Conservation (phyloP, 2,797 vertebrate species). For the Xenops minutus region DNA sequence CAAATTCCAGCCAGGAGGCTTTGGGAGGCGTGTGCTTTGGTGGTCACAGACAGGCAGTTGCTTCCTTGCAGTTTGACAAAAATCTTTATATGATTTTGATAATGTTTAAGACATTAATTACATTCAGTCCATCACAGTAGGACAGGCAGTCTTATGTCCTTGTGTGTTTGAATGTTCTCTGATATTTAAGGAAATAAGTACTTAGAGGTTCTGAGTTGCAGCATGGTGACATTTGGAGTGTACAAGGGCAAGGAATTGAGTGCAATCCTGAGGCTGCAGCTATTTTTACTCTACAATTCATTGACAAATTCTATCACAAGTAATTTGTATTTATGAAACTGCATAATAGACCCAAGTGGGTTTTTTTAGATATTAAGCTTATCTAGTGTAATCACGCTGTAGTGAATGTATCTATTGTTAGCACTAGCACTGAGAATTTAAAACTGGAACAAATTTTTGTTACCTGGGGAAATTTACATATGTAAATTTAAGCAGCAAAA, state of each 20-base stretch:
- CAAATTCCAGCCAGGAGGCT: too few species aligned
- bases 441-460: slow-evolving; percentile 5
- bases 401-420: slow-evolving; percentile 25
- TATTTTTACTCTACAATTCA: not conserved
- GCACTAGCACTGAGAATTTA: not conserved
- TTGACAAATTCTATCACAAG: not conserved
- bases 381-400: not conserved
- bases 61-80: too few species aligned
- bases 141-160: not conserved
- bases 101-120: too few species aligned
- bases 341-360: not conserved
- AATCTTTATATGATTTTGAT: too few species aligned
- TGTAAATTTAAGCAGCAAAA: slow-evolving; percentile 24
- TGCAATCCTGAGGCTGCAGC: not conserved
- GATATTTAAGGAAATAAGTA: not conserved
- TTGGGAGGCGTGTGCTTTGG: too few species aligned
- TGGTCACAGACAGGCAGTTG: too few species aligned
- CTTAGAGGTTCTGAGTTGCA: not conserved
- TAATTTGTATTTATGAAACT: slow-evolving; percentile 4
- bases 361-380: not conserved
- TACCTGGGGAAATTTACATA: slow-evolving; percentile 41
- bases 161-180: not conserved
- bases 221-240: not conserved
- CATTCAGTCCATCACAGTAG: too few species aligned
- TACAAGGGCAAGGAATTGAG: not conserved